phyloP scores from a whole-genome alignment of 2,888 invertebrate genomes.

The Epiperipatus broadwayi region DNA sequence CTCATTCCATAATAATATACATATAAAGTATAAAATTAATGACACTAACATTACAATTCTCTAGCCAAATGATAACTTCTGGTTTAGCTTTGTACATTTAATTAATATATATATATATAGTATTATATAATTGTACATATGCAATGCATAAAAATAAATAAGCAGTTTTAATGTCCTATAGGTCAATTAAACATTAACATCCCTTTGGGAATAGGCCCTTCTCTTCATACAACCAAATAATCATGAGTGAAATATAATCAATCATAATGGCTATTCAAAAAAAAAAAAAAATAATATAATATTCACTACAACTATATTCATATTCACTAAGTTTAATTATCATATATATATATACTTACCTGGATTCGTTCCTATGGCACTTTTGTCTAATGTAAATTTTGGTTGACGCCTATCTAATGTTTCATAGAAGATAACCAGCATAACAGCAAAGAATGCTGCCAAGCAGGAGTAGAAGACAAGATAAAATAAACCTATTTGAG shows the following conservation, averaged over 20 bases:
- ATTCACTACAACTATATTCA: not conserved
- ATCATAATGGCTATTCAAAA: not conserved
- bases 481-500: constrained; percentile 87
- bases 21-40: too few species aligned
- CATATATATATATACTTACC: constrained; percentile 37
- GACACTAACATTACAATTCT: too few species aligned
- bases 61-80: too few species aligned
- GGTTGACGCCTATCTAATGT: constrained; percentile 65
- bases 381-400: constrained; percentile 68
- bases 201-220: too few species aligned
- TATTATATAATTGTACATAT: too few species aligned
- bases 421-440: constrained; percentile 84
- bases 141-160: too few species aligned
- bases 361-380: constrained; percentile 81
- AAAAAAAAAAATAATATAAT: not conserved
- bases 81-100: too few species aligned
- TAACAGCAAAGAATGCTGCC: constrained; percentile 79
- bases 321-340: constrained; percentile 4
- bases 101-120: too few species aligned
- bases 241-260: constrained; percentile 5
- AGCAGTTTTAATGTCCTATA: too few species aligned
- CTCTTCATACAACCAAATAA: too few species aligned
- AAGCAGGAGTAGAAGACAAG: constrained; percentile 79
- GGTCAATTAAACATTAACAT: too few species aligned
- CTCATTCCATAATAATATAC: too few species aligned